Conservation (phyloP, 2,888 invertebrate genomes). For the Agonopterix alstromeriana region DNA sequence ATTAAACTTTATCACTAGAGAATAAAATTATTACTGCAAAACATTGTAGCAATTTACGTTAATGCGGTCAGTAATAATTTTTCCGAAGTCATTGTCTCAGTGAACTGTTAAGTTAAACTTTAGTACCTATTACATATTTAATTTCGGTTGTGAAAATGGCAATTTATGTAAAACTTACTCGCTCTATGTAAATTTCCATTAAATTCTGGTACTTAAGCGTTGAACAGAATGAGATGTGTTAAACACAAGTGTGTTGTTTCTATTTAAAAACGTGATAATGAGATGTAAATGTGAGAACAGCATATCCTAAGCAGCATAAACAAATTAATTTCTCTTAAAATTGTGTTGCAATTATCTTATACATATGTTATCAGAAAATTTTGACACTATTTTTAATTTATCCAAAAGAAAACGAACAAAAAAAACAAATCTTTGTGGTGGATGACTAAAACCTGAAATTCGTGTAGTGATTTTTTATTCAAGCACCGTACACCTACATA, state of each 20-base stretch:
- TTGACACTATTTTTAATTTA: too few species aligned
- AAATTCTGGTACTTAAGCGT: constrained; percentile 61
- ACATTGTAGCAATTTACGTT: neutral
- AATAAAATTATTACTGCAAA: constrained; percentile 42
- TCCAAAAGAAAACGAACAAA: too few species aligned
- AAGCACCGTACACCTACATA: too few species aligned
- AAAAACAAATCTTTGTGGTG: too few species aligned
- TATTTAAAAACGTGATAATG: constrained; percentile 48
- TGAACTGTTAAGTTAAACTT: constrained; percentile 63
- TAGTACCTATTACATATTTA: constrained; percentile 70
- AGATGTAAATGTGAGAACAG: constrained; percentile 6
- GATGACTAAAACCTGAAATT: too few species aligned
- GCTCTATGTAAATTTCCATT: constrained; percentile 63
- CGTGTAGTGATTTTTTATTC: too few species aligned
- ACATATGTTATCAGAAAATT: too few species aligned
- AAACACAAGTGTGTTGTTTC: constrained; percentile 64
- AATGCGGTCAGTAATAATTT: constrained; percentile 44
- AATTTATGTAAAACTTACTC: constrained; percentile 70
- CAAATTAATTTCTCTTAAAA: too few species aligned
- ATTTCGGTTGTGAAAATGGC: constrained; percentile 77
- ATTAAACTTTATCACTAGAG: constrained; percentile 30
- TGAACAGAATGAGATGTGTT: constrained; percentile 62
- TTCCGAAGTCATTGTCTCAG: constrained; percentile 22
- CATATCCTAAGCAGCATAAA: neutral
- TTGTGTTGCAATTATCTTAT: too few species aligned